phyloP scores from a whole-genome alignment of 2,113 vertebrate species.

The Protobothrops flavoviridis region DNA sequence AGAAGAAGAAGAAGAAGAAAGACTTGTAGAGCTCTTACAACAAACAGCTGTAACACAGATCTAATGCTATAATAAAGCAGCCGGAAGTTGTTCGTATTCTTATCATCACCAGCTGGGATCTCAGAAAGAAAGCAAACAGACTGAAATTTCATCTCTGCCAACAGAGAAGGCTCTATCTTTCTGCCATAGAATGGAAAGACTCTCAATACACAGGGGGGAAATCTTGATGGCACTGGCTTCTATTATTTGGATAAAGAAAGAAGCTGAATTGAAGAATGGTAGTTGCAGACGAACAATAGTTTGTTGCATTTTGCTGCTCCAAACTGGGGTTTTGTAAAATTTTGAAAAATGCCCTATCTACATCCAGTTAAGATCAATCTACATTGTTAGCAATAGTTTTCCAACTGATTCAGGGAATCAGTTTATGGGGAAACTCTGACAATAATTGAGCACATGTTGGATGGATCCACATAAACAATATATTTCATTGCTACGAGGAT shows the following conservation, averaged over 20 bases:
- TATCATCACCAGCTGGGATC: neutral
- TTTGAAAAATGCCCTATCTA: neutral
- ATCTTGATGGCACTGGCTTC: neutral
- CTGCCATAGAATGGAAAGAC: neutral
- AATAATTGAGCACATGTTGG: neutral
- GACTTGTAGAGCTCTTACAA: neutral
- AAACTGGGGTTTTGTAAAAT: neutral
- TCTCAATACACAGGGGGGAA: neutral
- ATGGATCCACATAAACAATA: neutral
- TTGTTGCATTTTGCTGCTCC: neutral
- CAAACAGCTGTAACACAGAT: neutral
- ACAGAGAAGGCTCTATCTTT: neutral
- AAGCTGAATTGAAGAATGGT: neutral
- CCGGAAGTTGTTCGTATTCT: neutral
- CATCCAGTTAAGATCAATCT: neutral
- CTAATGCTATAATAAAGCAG: neutral
- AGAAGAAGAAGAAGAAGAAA: neutral
- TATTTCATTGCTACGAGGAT: neutral
- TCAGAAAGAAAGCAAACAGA: neutral
- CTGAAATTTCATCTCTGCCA: neutral
- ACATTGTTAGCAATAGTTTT: neutral
- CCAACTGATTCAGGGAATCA: neutral
- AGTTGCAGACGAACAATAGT: neutral
- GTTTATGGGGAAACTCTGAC: neutral
- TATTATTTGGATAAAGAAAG: neutral